phyloP scores from a whole-genome alignment of 1,140 invertebrate genomes.

The Lethrus apterus region DNA sequence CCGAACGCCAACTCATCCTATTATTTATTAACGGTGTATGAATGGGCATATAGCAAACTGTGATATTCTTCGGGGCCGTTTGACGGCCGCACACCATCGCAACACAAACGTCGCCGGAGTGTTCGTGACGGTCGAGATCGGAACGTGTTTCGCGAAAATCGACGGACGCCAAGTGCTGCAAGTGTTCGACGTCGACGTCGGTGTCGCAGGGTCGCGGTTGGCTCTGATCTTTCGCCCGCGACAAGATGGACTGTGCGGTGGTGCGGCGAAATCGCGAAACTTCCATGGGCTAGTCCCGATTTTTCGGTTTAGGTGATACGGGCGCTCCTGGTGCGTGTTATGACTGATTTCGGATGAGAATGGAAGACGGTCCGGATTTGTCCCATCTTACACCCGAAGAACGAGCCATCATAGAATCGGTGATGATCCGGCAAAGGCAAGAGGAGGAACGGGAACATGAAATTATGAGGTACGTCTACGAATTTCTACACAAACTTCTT shows the following conservation, averaged over 20 bases:
- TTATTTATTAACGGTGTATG: conserved; percentile 43
- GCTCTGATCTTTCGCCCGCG: background rate
- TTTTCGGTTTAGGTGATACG: no score
- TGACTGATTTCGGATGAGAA: conserved; percentile 43
- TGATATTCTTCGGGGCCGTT: conserved; percentile 37
- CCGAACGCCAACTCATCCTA: conserved; percentile 41
- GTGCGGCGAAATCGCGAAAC: background rate
- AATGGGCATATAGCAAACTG: conserved; percentile 41
- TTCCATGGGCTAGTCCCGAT: conserved; percentile 11
- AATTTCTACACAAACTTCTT: no score
- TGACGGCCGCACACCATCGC: conserved; percentile 22
- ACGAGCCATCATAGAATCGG: conserved; percentile 92
- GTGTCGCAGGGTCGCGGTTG: conserved; percentile 6
- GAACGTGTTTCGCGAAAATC: background rate
- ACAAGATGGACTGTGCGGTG: conserved; percentile 11
- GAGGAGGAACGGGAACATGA: conserved; percentile 94
- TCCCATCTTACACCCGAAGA: conserved; percentile 97
- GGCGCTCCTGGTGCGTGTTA: conserved; percentile 26
- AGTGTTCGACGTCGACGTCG: background rate
- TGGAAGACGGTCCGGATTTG: conserved; percentile 84
- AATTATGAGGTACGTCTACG: conserved; percentile 93
- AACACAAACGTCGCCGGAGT: conserved; percentile 18
- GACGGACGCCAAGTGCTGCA: background rate
- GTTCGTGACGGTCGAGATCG: conserved; percentile 2
- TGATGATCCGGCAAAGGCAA: conserved; percentile 91